A percentile compares a stretch with the other conserved stretches of the same genome.
phyloP scores from a whole-genome alignment of 2,113 vertebrate genomes.

The Psilopsiagon aymara region DNA sequence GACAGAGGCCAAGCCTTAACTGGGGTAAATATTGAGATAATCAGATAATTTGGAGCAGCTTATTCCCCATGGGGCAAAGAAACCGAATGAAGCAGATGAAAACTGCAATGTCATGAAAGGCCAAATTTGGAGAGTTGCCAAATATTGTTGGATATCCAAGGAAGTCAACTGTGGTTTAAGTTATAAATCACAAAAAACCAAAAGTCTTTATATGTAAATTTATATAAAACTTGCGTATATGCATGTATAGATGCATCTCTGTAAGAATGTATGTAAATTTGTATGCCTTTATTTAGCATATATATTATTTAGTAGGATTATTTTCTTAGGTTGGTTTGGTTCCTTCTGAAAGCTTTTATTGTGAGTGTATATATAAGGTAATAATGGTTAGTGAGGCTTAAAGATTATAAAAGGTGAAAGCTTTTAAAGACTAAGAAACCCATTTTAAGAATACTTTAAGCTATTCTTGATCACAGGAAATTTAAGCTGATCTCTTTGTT shows the following conservation, averaged over 20 bases:
- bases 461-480: not conserved
- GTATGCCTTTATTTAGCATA: not conserved
- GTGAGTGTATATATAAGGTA: not conserved
- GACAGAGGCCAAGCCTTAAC: not conserved
- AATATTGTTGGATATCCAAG: not conserved
- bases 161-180: not conserved
- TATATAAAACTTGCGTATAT: not conserved
- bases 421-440: constrained; percentile 15
- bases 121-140: not conserved
- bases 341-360: not conserved
- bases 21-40: not conserved
- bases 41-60: not conserved
- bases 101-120: not conserved
- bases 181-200: not conserved
- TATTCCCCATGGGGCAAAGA: not conserved
- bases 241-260: not conserved
- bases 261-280: not conserved
- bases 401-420: constrained; percentile 8
- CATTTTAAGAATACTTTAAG: constrained; percentile 1
- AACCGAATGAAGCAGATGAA: not conserved
- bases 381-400: not conserved
- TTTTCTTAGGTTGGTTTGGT: not conserved
- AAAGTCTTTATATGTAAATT: not conserved
- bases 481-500: not conserved
- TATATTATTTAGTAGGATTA: not conserved